A percentile compares a stretch with the other conserved stretches of the same genome.
These are phyloP conservation scores for Cyanoderma ruficeps DNA, from an alignment of 2,113 vertebrate species.

Conservation along the genomic window DNA sequence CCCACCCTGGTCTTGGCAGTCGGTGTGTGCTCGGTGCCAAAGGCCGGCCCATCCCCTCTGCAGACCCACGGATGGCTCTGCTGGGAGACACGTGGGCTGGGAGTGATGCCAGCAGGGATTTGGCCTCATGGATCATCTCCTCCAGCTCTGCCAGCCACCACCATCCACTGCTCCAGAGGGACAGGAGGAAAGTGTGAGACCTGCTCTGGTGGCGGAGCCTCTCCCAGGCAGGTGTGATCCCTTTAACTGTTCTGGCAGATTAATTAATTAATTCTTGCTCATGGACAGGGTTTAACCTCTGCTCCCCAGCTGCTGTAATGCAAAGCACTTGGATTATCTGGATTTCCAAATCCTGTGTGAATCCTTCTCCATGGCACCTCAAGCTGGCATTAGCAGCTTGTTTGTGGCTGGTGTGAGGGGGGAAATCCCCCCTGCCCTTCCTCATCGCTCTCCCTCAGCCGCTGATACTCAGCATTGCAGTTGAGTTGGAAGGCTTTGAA, in stretches of 20 bases:
- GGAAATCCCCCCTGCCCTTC: background rate
- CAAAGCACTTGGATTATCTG: background rate
- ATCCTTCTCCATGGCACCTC: background rate
- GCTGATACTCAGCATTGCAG: background rate
- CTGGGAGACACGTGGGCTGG: fast-evolving
- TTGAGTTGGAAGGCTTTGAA: background rate
- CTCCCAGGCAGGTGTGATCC: background rate
- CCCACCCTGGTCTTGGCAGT: fast-evolving
- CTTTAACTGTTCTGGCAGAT: background rate
- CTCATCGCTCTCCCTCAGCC: background rate
- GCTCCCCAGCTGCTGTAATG: background rate
- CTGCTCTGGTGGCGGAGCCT: background rate
- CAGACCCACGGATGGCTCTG: background rate
- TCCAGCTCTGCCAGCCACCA: background rate
- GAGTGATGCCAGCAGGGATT: background rate
- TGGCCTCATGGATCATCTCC: background rate
- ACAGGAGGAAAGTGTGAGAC: background rate
- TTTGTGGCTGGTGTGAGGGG: background rate
- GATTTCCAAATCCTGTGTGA: background rate
- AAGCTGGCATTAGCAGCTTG: background rate
- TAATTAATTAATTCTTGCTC: background rate
- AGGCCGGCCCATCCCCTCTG: background rate
- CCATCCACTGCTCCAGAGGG: background rate
- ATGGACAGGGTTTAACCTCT: background rate
- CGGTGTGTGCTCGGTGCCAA: background rate